Base-by-base conservation (phyloP, 2,888 invertebrate genomes). In the Chrysomela aeneicollis region DNA sequence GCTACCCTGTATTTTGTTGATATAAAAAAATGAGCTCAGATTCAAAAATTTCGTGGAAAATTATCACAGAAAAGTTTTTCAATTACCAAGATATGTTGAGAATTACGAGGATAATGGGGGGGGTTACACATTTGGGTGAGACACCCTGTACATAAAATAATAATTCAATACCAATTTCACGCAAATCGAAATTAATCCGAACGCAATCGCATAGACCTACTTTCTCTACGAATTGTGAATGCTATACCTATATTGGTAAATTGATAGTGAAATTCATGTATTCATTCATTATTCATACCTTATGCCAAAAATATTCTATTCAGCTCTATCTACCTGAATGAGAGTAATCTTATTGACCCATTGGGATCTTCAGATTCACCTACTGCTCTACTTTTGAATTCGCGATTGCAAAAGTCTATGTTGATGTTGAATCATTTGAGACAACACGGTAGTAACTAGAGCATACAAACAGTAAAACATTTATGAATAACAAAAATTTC, bases 401-500 rank as follows among this genome's bases (percentile, higher is more conserved):
- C n/a, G n/a, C n/a, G n/a, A n/a, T n/a, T n/a, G n/a, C n/a, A n/a
- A n/a, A n/a, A n/a, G n/a, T n/a, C n/a, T n/a, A n/a, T n/a, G n/a
- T n/a, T n/a, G n/a, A n/a, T 26, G 26, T 26, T 26, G 3, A 26
- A 26, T 26, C n/a, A n/a, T n/a, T n/a, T n/a, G 35, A 35, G 2
- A 10, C 35, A 10, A 10, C 35, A 35, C 1, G 15, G 42, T 15
- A 15, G n/a, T 15, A 42, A 15, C 3, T 42, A 42, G 42, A n/a
- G 42, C 42, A 15, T 35, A 10, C 35, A 26, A 26, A 26, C 26
- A n/a, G 12, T n/a, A n/a, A 2, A 15, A 42, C 42, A 42, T 15
- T 42, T 15, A 42, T 42, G 42, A 42, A 42, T 15, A 15, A 42
- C 46, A 26, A 57, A 57, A 18, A 15, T 46, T 46, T 30, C 57